Base-by-base conservation (phyloP, 2,797 vertebrate species). In the Kryptolebias ocellatus region DNA sequence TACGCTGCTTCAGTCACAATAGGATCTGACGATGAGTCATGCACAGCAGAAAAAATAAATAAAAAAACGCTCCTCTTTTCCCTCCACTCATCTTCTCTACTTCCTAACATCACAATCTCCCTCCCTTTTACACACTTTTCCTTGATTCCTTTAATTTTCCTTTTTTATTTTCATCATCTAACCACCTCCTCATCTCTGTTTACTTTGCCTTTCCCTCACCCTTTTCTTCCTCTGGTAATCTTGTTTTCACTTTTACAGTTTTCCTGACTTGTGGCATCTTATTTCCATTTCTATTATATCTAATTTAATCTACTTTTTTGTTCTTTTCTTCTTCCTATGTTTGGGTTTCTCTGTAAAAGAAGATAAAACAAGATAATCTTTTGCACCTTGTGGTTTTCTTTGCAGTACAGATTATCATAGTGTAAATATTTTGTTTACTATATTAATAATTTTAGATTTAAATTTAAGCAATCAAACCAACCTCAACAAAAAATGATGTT, bases 11-110 rank as follows among this genome's bases (percentile, higher is more conserved):
- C 78, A 86, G 80, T 83, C 88, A 81, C 90, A 90, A 91, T 84
- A 79, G 85, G 88, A 91, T 90, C 83, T 87, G 83, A 88, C 77
- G 79, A 83, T 86, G 88, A 89, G 78, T 91, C 88, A 91, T 78
- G 70, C 86, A 74, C 64, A 78, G 78, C 62, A 46, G 67, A 78
- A 84, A 86, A 71, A 86, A 84, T 83, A 79, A 78, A 84, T 85
- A 71, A 86, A 84, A 82, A 79, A 86, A 70, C 62, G n/a, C 82
- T 86, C 64, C 34, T 49, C 79, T 70, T 79, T 54, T 72, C 64
- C 68, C 54, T 76, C 64, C 54, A 74, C 72, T 72, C 59, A 45
- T 82, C 67, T 60, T 18, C 64, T 76, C 72, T 67, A 72, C 76
- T 54, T 80, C 61, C 70, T 64, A 9, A 17, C 71, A 53, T 79